Evolutionary conservation across 2,797 vertebrate species (phyloP).

Genomic region (Sebastes wilsoni): DNA sequence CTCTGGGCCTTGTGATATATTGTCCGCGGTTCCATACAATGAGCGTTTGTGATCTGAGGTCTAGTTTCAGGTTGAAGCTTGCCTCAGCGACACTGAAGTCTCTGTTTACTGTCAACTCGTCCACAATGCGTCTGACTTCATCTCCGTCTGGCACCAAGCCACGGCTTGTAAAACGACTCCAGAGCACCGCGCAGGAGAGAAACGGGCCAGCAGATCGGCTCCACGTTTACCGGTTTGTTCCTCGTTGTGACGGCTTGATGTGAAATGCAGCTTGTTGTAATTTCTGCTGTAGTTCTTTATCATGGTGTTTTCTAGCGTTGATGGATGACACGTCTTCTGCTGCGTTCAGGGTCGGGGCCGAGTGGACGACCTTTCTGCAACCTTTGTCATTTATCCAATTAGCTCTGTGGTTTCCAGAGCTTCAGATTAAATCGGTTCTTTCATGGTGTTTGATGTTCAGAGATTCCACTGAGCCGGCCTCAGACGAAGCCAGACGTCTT

Average conservation of each 20-base stretch:
- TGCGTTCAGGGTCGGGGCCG: constrained; percentile 28
- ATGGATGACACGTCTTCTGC: constrained; percentile 48
- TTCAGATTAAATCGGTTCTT: constrained; percentile 14
- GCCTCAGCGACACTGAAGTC: constrained; percentile 60
- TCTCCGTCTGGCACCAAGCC: constrained; percentile 65
- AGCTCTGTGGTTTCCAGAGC: constrained; percentile 30
- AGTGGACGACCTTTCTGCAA: constrained; percentile 41
- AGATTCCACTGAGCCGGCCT: neutral
- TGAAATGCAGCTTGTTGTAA: constrained; percentile 48
- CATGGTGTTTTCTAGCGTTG: constrained; percentile 39
- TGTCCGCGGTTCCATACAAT: constrained; percentile 47
- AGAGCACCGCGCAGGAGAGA: constrained; percentile 44
- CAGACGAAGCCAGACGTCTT: constrained; percentile 18
- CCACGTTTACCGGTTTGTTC: constrained; percentile 47
- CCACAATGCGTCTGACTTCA: constrained; percentile 61
- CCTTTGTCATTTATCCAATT: constrained; percentile 50
- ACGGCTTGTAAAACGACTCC: constrained; percentile 74
- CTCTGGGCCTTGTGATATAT: constrained; percentile 52
- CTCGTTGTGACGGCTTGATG: constrained; percentile 42
- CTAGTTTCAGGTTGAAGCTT: constrained; percentile 62
- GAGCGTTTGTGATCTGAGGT: constrained; percentile 61
- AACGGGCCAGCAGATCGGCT: constrained; percentile 45
- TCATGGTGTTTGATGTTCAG: constrained; percentile 21
- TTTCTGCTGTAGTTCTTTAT: constrained; percentile 54
- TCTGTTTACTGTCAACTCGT: constrained; percentile 73